Conservation (phyloP, 2,888 invertebrate genomes). For the Eilema griseolum region DNA sequence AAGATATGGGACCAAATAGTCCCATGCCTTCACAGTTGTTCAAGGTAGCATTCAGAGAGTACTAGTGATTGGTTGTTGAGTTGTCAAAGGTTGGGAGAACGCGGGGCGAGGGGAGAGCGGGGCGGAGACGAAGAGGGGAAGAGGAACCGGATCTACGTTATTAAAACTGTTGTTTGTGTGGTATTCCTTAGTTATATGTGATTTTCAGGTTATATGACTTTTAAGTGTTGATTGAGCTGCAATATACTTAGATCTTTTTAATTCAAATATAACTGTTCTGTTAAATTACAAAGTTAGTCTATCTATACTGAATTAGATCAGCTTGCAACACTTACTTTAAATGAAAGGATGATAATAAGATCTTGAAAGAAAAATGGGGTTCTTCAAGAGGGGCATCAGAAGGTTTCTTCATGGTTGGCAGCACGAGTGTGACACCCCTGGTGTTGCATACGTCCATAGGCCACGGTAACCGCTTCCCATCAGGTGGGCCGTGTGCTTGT, state of each 20-base stretch:
- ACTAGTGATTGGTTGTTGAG: constrained; percentile 81
- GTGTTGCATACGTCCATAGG: too few relatives aligned
- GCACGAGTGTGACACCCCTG: too few relatives aligned
- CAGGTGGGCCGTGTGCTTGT: too few relatives aligned
- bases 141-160: constrained; percentile 56
- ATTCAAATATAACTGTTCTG: too few relatives aligned
- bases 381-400: too few relatives aligned
- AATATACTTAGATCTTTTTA: neutral
- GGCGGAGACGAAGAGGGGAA: constrained; percentile 58
- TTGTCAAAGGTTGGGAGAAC: constrained; percentile 76
- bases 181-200: constrained; percentile 49
- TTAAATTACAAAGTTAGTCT: too few relatives aligned
- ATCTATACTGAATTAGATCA: too few relatives aligned
- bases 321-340: too few relatives aligned
- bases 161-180: constrained; percentile 48
- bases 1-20: neutral
- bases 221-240: neutral
- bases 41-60: constrained; percentile 65
- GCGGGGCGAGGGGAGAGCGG: constrained; percentile 62
- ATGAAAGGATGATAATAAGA: too few relatives aligned
- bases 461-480: too few relatives aligned
- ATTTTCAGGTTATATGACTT: constrained; percentile 38
- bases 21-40: constrained; percentile 31
- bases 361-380: too few relatives aligned
- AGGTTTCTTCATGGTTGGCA: too few relatives aligned